Conservation (phyloP, 2,888 invertebrate species). For the Anoncus sp. region DNA sequence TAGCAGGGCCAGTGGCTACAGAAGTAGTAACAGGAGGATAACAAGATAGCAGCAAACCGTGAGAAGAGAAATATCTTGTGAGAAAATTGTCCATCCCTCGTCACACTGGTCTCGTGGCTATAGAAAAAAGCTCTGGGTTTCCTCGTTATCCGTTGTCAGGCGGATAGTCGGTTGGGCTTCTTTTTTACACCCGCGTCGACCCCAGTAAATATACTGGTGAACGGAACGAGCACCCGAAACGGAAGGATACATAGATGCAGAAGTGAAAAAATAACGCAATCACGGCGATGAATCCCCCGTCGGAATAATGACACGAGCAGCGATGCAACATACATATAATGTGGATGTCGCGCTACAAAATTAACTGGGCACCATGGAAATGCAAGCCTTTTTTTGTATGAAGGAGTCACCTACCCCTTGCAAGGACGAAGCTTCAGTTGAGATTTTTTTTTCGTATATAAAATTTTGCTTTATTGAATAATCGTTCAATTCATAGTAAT, state of each 20-base stretch:
- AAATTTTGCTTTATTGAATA: no score
- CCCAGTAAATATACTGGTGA: conserved; percentile 54
- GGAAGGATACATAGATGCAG: conserved; percentile 42
- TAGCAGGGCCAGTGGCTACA: conserved; percentile 31
- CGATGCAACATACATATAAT: not conserved
- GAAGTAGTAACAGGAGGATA: conserved; percentile 69
- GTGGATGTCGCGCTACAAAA: not conserved
- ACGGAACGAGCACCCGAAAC: conserved; percentile 57
- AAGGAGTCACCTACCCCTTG: no score
- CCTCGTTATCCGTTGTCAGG: conserved; percentile 73
- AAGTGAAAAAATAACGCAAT: conserved; percentile 56
- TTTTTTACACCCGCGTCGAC: conserved; percentile 13
- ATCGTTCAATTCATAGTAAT: no score
- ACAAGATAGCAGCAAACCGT: conserved; percentile 78
- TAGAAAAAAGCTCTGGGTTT: conserved; percentile 62
- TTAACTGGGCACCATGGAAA: no score
- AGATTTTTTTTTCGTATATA: no score
- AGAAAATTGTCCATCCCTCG: conserved; percentile 77
- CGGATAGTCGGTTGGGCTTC: conserved; percentile 48
- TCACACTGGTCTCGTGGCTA: conserved; percentile 58
- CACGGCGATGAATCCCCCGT: conserved; percentile 39
- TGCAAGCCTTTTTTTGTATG: no score
- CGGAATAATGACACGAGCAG: conserved; percentile 1
- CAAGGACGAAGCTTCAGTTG: no score
- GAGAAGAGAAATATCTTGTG: conserved; percentile 75